Percentiles rank a stretch among this genome's conserved stretches.
Evolutionary conservation across 2,888 invertebrate genomes (phyloP).

Genomic region (Drosophila phalerata): DNA sequence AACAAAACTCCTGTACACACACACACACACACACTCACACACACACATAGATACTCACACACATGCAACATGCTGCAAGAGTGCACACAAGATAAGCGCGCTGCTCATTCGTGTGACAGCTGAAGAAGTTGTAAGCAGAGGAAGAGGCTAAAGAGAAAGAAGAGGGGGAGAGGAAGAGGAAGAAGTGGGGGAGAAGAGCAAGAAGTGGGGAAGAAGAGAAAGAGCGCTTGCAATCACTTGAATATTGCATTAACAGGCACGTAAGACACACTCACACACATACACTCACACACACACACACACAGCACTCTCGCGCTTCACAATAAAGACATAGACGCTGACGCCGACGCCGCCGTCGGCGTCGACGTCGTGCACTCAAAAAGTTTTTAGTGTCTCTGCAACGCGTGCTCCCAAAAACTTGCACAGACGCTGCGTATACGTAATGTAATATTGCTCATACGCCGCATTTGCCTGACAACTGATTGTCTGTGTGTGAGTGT

Average conservation of each 20-base stretch:
- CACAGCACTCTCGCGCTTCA: conserved; percentile 30
- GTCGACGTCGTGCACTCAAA: conserved; percentile 28
- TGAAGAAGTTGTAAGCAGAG: conserved; percentile 70
- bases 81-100: conserved; percentile 73
- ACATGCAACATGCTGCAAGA: conserved; percentile 51
- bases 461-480: conserved; percentile 58
- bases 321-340: conserved; percentile 71
- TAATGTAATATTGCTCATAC: conserved; percentile 78
- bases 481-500: conserved; percentile 20
- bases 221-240: conserved; percentile 81
- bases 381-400: conserved; percentile 52
- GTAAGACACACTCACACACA: conserved; percentile 54
- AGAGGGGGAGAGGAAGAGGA: background rate
- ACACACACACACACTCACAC: conserved; percentile 52
- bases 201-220: conserved; percentile 31
- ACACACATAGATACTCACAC: conserved; percentile 31
- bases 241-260: conserved; percentile 83
- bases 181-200: conserved; percentile 8
- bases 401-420: conserved; percentile 57
- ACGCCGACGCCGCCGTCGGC: conserved; percentile 17
- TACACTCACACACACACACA: conserved; percentile 32
- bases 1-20: conserved; percentile 77
- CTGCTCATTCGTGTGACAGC: conserved; percentile 79
- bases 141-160: conserved; percentile 6
- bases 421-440: conserved; percentile 64